These are phyloP conservation scores for Dinomys branickii DNA, from an alignment of 2,113 vertebrate genomes.

Conservation along the genomic window DNA sequence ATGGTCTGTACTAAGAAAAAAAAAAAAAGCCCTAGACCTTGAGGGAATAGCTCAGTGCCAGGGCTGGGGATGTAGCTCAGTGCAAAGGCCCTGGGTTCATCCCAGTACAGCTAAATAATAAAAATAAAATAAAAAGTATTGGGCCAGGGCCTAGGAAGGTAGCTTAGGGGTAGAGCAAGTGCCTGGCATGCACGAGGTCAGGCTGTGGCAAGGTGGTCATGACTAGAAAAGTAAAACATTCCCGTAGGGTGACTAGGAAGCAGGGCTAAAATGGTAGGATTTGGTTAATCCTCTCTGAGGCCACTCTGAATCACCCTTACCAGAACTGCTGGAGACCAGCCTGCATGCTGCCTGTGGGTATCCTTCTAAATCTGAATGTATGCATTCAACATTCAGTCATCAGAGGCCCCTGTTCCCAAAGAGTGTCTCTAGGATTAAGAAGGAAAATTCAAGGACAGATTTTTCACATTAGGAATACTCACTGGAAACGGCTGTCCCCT, in stretches of 20 bases:
- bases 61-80: background rate
- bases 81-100: background rate
- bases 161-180: background rate
- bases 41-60: background rate
- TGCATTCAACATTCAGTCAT: background rate
- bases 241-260: background rate
- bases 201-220: no score
- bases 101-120: background rate
- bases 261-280: background rate
- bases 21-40: background rate
- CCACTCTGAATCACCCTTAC: background rate
- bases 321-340: no score
- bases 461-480: background rate
- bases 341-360: background rate
- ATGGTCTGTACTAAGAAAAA: background rate
- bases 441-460: background rate
- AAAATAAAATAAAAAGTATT: background rate
- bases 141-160: background rate
- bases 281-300: background rate
- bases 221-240: background rate
- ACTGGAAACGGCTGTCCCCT: background rate
- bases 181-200: background rate
- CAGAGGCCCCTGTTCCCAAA: background rate
- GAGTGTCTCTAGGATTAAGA: background rate
- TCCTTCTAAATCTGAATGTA: background rate